phyloP scores from a whole-genome alignment of 2,113 vertebrate genomes.

The Archocentrus centrarchus region DNA sequence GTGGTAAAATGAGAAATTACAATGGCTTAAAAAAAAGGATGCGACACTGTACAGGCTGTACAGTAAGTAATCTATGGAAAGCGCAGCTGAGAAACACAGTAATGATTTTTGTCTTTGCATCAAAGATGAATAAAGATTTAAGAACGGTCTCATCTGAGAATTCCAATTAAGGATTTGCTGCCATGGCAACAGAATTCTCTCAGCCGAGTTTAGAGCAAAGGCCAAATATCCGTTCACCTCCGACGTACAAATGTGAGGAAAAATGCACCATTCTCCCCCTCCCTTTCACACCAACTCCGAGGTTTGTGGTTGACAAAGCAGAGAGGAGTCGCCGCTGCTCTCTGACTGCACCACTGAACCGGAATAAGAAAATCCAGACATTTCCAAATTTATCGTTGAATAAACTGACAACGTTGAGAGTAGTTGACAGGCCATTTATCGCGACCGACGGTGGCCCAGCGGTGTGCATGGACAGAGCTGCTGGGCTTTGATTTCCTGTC shows the following conservation, averaged over 20 bases:
- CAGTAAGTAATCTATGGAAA: background rate
- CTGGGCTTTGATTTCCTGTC: slow-evolving; percentile 84
- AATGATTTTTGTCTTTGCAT: background rate
- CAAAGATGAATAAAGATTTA: background rate
- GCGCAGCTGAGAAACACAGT: background rate
- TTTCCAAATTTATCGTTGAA: slow-evolving; percentile 82
- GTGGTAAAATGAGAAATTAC: background rate
- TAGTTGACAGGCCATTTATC: slow-evolving; percentile 80
- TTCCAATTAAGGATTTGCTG: background rate
- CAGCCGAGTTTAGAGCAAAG: background rate
- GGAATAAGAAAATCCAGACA: slow-evolving; percentile 71
- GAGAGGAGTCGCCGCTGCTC: slow-evolving; percentile 29
- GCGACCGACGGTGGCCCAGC: slow-evolving; percentile 64
- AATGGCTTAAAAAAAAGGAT: background rate
- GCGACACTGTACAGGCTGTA: background rate
- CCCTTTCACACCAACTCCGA: slow-evolving; percentile 1
- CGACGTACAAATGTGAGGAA: background rate
- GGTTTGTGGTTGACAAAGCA: slow-evolving; percentile 50
- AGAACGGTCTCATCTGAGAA: slow-evolving; percentile 6
- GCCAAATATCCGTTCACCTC: background rate
- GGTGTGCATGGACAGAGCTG: slow-evolving; percentile 67
- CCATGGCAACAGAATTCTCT: background rate
- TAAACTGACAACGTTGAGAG: slow-evolving; percentile 75
- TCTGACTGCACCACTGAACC: slow-evolving; percentile 55
- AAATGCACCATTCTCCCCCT: slow-evolving; percentile 7